phyloP scores from a whole-genome alignment of 2,113 vertebrate genomes.

The Halcyon malimbica region DNA sequence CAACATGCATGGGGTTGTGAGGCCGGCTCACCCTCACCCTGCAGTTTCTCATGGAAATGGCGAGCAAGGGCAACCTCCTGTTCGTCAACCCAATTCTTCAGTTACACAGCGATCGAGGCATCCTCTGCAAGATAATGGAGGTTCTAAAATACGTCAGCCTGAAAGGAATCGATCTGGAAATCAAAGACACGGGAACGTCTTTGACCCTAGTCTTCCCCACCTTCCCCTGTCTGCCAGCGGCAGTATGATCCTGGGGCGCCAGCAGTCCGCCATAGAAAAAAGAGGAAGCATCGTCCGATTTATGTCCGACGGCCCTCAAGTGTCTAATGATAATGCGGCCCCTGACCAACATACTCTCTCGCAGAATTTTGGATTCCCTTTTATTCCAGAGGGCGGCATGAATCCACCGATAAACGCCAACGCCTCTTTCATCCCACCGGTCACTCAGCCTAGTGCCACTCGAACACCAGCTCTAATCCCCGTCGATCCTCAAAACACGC shows the following conservation, averaged over 20 bases:
- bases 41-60: constrained; percentile 86
- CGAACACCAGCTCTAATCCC: constrained; percentile 92
- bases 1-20: constrained; percentile 90
- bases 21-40: constrained; percentile 84
- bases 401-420: constrained; percentile 95
- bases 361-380: constrained; percentile 96
- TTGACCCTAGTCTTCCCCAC: constrained; percentile 89
- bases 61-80: constrained; percentile 85
- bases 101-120: constrained; percentile 90
- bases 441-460: constrained; percentile 88
- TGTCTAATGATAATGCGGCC: constrained; percentile 84
- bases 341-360: constrained; percentile 90
- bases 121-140: constrained; percentile 80
- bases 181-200: constrained; percentile 88
- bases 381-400: constrained; percentile 93
- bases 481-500: constrained; percentile 92
- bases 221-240: constrained; percentile 85
- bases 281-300: constrained; percentile 93
- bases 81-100: constrained; percentile 81
- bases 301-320: constrained; percentile 90
- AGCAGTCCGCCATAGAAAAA: constrained; percentile 86
- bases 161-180: constrained; percentile 88
- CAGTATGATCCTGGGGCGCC: constrained; percentile 90
- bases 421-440: constrained; percentile 92
- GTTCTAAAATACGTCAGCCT: constrained; percentile 87